A percentile compares a stretch with the other conserved stretches of the same genome.
These are phyloP conservation scores for Mastacembelus armatus DNA, from an alignment of 2,797 vertebrate species.

Conservation along the genomic window DNA sequence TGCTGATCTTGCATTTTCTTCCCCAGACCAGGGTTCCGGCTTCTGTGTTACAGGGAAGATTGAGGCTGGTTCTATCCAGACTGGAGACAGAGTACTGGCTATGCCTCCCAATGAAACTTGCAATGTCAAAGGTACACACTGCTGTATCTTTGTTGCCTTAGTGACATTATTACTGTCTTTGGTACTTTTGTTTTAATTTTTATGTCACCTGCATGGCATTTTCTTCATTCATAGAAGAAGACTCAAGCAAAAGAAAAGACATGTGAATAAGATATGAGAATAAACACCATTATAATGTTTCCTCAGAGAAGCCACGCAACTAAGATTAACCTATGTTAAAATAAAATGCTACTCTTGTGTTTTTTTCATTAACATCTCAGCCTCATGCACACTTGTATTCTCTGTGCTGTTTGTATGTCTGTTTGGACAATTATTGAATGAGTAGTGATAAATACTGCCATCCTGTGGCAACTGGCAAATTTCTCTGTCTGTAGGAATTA, in stretches of 20 bases:
- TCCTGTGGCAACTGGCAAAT: conserved; percentile 50
- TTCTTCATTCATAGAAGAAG: neutral
- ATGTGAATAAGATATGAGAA: no score
- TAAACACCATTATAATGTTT: no score
- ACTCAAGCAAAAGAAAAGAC: no score
- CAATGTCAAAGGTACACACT: conserved; percentile 92
- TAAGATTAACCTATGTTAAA: no score
- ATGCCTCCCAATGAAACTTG: conserved; percentile 99
- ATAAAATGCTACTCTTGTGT: no score
- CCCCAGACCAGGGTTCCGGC: conserved; percentile 95
- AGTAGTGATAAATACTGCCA: conserved; percentile 52
- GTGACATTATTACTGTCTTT: no score
- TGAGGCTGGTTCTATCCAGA: conserved; percentile 95
- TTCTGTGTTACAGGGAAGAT: conserved; percentile 99
- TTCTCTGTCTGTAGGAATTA: conserved; percentile 86
- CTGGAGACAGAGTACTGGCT: conserved; percentile 91
- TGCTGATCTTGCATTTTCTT: conserved; percentile 29
- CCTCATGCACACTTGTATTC: neutral
- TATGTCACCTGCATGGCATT: no score
- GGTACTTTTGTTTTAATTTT: no score
- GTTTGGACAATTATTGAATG: neutral
- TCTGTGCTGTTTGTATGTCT: neutral
- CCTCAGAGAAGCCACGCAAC: no score
- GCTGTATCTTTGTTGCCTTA: neutral
- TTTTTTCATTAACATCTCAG: neutral